A percentile compares a stretch with the other conserved stretches of the same genome.
These are phyloP conservation scores for Nomada hirtipes DNA, from an alignment of 2,888 invertebrate genomes.

Conservation along the genomic window DNA sequence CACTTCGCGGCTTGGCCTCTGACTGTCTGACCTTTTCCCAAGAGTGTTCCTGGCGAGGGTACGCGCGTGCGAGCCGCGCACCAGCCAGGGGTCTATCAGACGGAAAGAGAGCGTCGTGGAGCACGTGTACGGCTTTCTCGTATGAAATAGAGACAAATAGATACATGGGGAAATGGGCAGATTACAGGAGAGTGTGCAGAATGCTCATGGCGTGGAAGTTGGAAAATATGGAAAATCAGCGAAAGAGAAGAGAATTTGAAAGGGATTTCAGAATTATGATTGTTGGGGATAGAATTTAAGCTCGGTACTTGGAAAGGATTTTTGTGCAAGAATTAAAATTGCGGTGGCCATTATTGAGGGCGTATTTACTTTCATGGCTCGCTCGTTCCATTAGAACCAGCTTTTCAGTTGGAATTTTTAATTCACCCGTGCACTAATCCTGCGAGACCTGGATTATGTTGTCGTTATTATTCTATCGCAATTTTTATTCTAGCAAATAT, in stretches of 20 bases:
- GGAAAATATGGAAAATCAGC: background rate
- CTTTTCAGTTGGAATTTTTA: no score
- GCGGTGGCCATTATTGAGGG: no score
- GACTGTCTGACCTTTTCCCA: constrained; percentile 78
- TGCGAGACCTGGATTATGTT: no score
- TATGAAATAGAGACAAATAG: background rate
- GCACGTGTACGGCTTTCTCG: constrained; percentile 29
- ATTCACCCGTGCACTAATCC: no score
- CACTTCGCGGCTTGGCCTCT: constrained; percentile 67
- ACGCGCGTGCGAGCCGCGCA: constrained; percentile 35
- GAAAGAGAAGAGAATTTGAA: background rate
- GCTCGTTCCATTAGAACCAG: no score
- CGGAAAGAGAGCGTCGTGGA: background rate
- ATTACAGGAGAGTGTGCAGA: constrained; percentile 7
- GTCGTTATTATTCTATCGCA: no score
- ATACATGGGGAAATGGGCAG: constrained; percentile 11
- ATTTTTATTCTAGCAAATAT: no score
- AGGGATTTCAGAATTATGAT: background rate
- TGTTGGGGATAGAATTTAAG: background rate
- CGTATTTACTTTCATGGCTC: no score
- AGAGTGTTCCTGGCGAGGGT: constrained; percentile 65
- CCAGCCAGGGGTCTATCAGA: constrained; percentile 22
- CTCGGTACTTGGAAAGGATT: no score
- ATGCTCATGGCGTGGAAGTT: background rate
- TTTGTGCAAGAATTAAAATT: no score